Percentiles rank a stretch among this genome's conserved stretches.
Evolutionary conservation across 2,888 invertebrate genomes (phyloP).

Genomic region (Drosophila siamana): DNA sequence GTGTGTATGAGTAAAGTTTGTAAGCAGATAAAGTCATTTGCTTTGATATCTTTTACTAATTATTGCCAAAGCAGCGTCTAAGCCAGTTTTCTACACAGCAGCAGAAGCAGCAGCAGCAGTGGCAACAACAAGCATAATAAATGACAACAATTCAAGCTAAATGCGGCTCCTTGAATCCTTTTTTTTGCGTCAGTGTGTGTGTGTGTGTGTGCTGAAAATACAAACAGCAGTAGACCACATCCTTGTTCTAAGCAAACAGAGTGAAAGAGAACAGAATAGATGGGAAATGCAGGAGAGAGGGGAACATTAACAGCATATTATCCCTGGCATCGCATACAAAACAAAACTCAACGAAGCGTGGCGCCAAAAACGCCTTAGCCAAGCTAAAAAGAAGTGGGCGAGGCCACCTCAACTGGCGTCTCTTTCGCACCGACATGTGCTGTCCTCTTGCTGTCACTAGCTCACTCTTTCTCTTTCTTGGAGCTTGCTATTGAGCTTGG

Average conservation of each 20-base stretch:
- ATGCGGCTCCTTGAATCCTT: conserved; percentile 75
- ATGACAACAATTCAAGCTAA: conserved; percentile 79
- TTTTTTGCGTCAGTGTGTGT: conserved; percentile 37
- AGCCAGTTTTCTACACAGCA: conserved; percentile 62
- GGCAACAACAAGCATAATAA: conserved; percentile 71
- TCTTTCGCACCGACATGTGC: background rate
- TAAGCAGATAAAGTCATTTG: conserved; percentile 80
- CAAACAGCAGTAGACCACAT: conserved; percentile 36
- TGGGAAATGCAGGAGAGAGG: conserved; percentile 4
- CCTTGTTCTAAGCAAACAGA: conserved; percentile 17
- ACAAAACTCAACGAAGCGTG: conserved; percentile 75
- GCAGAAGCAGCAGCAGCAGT: conserved; percentile 30
- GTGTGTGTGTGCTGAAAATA: conserved; percentile 9
- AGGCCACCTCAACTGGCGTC: background rate
- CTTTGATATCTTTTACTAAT: conserved; percentile 81
- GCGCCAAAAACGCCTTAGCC: conserved; percentile 46
- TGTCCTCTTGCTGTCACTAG: background rate
- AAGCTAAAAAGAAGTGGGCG: conserved; percentile 34
- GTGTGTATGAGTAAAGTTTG: conserved; percentile 63
- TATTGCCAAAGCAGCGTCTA: conserved; percentile 75
- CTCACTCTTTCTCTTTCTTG: background rate
- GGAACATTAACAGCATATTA: conserved; percentile 80
- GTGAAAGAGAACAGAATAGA: background rate
- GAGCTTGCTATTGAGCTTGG: conserved; percentile 40
- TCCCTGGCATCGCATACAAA: conserved; percentile 65